Evolutionary conservation across 2,888 invertebrate genomes (phyloP), one percentile per base, ranked within the genome.

Genomic region (Theretra japonica): DNA sequence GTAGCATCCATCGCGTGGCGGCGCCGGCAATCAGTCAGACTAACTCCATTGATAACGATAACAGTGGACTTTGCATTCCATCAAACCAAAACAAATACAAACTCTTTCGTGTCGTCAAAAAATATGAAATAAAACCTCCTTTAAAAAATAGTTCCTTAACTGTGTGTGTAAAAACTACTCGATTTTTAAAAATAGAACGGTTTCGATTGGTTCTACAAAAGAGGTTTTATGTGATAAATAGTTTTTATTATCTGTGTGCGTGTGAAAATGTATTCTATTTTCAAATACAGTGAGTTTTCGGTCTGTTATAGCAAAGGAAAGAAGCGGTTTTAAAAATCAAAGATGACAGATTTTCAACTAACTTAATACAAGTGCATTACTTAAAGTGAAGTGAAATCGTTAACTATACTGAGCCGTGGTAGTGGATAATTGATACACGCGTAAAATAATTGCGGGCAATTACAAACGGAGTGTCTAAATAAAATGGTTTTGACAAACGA

Each of bases 1-100:
- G n/a, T 28, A 17, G 68, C 68, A 71, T 71, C 68, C n/a, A 71
- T 57, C 21, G 70, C 69, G 48, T 53, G 48, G 41, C 69, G 48
- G 25, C 25, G 41, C n/a, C 53, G 53, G 56, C 68, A 56, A 65
- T 41, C 71, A 65, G 57, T 70, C 23, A 57, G 53, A 65, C 11
- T 6, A 15, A 48, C 53, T 53, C 53, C 21, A 48, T 41, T 65
- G 65, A 65, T 48, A 48, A 65, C 48, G 65, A 65, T 62, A 41
- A 62, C 23, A n/a, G 41, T 23, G 23, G 28, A 60, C 59, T 15
- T 53, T 53, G 53, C 53, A n/a, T 53, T n/a, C 41, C 41, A 41
- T 3, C 41, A 41, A 41, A 41, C 15, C 41, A 41, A 41, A 41
- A 41, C 41, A 41, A 41, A 41, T 41, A 41, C 41, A 4, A 41